A percentile compares a stretch with the other conserved stretches of the same genome.
These are phyloP conservation scores for Drosophila robusta DNA, from an alignment of 2,888 invertebrate genomes.

Conservation along the genomic window DNA sequence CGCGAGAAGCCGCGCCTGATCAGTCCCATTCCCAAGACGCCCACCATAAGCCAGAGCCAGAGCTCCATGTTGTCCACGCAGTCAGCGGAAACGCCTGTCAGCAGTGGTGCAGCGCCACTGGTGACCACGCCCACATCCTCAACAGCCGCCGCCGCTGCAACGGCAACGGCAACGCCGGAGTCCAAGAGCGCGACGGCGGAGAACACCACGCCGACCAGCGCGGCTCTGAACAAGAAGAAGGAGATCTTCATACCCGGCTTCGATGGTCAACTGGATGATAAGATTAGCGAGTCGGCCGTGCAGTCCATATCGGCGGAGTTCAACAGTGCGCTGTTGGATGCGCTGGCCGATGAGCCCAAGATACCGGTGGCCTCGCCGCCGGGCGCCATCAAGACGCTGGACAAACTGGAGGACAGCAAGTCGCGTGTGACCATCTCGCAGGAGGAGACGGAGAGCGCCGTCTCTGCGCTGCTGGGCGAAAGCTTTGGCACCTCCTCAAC, in stretches of 20 bases:
- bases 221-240: constrained; percentile 84
- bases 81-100: constrained; percentile 65
- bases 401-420: constrained; percentile 89
- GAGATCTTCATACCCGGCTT: constrained; percentile 90
- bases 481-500: constrained; percentile 89
- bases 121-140: constrained; percentile 73
- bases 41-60: constrained; percentile 81
- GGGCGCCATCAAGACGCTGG: constrained; percentile 84
- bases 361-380: constrained; percentile 84
- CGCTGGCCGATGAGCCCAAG: constrained; percentile 83
- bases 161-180: constrained; percentile 31
- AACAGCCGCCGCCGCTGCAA: constrained; percentile 33
- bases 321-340: constrained; percentile 84
- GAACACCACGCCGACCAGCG: constrained; percentile 50
- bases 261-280: constrained; percentile 89
- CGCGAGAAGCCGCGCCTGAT: constrained; percentile 84
- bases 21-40: constrained; percentile 87
- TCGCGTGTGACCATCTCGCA: constrained; percentile 93
- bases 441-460: constrained; percentile 96
- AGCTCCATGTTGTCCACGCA: constrained; percentile 65
- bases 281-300: constrained; percentile 92
- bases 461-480: constrained; percentile 94
- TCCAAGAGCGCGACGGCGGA: constrained; percentile 34
- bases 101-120: constrained; percentile 40
- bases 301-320: constrained; percentile 90